phyloP scores from a whole-genome alignment of 2,113 vertebrate species.

The Cepphus grylle region DNA sequence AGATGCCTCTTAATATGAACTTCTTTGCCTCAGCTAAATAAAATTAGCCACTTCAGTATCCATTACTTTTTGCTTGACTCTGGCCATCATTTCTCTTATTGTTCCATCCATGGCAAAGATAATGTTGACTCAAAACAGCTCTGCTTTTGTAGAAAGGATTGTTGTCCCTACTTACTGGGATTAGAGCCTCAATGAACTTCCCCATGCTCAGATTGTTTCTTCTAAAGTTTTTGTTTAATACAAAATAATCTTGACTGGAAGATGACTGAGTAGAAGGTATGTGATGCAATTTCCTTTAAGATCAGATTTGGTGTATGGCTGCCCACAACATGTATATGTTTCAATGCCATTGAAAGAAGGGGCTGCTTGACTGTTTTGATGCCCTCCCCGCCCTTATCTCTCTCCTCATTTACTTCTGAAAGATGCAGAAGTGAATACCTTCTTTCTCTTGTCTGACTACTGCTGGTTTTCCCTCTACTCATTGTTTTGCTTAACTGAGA shows the following conservation, averaged over 20 bases:
- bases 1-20: background rate
- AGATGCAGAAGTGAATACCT: background rate
- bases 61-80: background rate
- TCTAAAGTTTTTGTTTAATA: background rate
- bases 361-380: background rate
- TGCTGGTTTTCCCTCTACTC: background rate
- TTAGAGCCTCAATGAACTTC: background rate
- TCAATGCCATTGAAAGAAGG: background rate
- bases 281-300: background rate
- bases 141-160: background rate
- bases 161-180: background rate
- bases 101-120: background rate
- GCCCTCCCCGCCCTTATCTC: background rate
- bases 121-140: background rate
- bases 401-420: background rate
- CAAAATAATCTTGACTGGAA: background rate
- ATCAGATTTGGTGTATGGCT: background rate
- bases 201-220: background rate
- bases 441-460: background rate
- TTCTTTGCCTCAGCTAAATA: background rate
- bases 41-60: background rate
- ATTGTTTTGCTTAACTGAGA: background rate
- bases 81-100: background rate
- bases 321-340: background rate
- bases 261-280: background rate